These are phyloP conservation scores for Ephestia elutella DNA, from an alignment of 1,140 invertebrate genomes.

Conservation along the genomic window DNA sequence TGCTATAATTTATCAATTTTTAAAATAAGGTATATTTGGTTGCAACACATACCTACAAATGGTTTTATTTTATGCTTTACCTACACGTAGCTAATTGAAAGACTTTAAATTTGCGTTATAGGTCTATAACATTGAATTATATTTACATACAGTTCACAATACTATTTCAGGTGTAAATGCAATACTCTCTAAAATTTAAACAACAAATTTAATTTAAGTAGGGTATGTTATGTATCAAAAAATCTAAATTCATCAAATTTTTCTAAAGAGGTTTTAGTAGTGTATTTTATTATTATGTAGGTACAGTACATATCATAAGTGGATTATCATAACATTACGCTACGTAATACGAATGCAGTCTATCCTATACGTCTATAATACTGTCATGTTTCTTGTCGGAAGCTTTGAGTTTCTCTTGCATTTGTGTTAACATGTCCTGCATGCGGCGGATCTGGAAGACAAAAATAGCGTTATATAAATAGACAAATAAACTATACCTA, in stretches of 20 bases:
- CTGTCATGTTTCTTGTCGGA: constrained; percentile 86
- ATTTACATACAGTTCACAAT: background rate
- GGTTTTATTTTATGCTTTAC: no score
- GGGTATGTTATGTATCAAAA: constrained; percentile 23
- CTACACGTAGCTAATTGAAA: no score
- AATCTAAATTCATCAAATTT: constrained; percentile 58
- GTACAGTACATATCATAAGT: constrained; percentile 11
- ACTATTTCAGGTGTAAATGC: background rate
- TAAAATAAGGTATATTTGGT: no score
- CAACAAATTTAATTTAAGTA: background rate
- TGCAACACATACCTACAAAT: no score
- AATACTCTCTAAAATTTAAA: constrained; percentile 6
- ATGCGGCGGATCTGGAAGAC: constrained; percentile 88
- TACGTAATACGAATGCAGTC: constrained; percentile 43
- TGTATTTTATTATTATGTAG: constrained; percentile 25
- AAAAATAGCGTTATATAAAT: constrained; percentile 18
- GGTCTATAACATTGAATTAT: background rate
- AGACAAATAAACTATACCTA: background rate
- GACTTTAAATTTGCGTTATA: no score
- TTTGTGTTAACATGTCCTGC: constrained; percentile 97
- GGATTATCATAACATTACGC: constrained; percentile 32
- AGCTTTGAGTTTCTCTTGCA: constrained; percentile 96
- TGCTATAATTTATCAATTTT: no score
- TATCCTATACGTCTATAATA: constrained; percentile 84
- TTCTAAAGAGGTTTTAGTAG: constrained; percentile 53